Conservation (phyloP, 2,113 vertebrate genomes). For the Calyptommatus sinebrachiatus region DNA sequence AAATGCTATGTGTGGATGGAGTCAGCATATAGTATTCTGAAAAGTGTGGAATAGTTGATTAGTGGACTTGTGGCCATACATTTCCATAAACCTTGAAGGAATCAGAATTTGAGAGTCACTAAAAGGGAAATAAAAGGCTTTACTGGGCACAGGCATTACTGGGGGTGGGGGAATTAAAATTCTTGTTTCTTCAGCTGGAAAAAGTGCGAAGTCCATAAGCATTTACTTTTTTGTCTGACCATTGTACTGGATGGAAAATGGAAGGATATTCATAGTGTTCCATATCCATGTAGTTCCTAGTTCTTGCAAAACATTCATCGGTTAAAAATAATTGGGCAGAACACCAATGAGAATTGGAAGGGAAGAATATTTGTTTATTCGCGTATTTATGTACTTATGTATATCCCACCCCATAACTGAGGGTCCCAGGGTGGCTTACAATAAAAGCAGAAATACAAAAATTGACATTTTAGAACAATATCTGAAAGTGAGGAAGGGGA, state of each 20-base stretch:
- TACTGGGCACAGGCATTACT: not conserved
- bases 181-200: not conserved
- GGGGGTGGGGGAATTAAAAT: not conserved
- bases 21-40: not conserved
- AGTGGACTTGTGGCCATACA: not conserved
- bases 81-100: not conserved
- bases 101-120: not conserved
- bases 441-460: too few relatives aligned
- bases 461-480: too few relatives aligned
- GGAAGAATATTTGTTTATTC: not conserved
- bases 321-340: not conserved
- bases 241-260: too few relatives aligned
- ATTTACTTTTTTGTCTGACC: not conserved
- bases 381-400: too few relatives aligned
- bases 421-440: too few relatives aligned
- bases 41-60: not conserved
- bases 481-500: too few relatives aligned
- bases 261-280: not conserved
- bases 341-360: not conserved
- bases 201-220: not conserved
- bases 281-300: not conserved
- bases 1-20: not conserved
- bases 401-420: too few relatives aligned
- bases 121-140: not conserved
- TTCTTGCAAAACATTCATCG: not conserved